Evolutionary conservation across 2,888 invertebrate genomes (phyloP), one percentile per base, ranked within the genome.

Genomic region (Aporophyla lueneburgensis): DNA sequence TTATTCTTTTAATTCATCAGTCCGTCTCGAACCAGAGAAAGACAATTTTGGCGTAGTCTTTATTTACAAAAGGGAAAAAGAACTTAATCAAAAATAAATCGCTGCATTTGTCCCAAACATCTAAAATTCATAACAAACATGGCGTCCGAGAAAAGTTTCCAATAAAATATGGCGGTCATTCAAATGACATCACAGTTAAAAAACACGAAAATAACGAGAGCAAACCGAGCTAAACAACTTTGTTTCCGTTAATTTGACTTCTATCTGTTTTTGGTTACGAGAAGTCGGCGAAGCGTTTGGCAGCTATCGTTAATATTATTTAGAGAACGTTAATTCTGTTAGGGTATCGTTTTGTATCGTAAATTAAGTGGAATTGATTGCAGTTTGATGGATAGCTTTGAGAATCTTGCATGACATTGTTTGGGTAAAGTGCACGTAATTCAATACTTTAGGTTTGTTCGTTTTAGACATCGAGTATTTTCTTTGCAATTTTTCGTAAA

Each of bases 211-310:
- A 74, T 79, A 85, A 76, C 54, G 54, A 76, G 51, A 27, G 16
- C 73, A 69, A 75, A 63, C 54, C 54, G 66, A 51, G 59, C 51
- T 66, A 75, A 80, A 80, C 73, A 78, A 77, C 79, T 76, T 78
- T 54, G 68, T 78, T 82, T 67, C 61, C 71, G 43, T 76, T 73
- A 80, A 86, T 85, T 86, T 83, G 74, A 81, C 77, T 84, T 86
- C 67, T 69, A 85, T 85, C 76, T 86, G 74, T 80, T 85, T 80
- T 72, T 66, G 7, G 58, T 46, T 49, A 71, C 74, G 65, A 56
- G 16, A 74, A 83, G 51, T 78, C 67, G 67, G 79, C 68, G 58
- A 69, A 83, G 63, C 71, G 67, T 84, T 73, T 62, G 61, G 21
- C 66, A 53, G 21, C 27, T 24, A 73, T 73, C 58, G 40, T 76